These are phyloP conservation scores for Cryptotis parvus DNA, from an alignment of 2,113 vertebrate genomes.

Conservation along the genomic window DNA sequence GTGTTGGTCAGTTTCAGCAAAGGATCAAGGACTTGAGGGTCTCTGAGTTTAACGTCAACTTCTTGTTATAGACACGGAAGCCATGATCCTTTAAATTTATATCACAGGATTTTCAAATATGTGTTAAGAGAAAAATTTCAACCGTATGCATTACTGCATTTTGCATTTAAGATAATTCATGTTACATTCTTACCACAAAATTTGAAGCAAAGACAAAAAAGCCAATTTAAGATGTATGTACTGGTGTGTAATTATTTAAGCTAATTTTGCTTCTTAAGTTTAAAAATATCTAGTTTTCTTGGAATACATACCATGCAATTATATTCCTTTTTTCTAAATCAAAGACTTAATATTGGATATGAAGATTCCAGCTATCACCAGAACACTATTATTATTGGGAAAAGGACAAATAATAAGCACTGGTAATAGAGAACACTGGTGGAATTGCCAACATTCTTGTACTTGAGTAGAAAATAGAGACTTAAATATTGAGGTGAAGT, in stretches of 20 bases:
- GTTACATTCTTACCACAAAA: conserved; percentile 32
- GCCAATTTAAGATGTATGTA: conserved; percentile 40
- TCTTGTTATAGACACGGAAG: conserved; percentile 64
- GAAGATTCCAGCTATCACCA: conserved; percentile 14
- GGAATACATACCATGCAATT: conserved; percentile 70
- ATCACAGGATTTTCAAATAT: neutral
- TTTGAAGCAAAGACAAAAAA: conserved; percentile 54
- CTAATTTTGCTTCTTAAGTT: conserved; percentile 74
- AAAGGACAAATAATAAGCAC: conserved; percentile 64
- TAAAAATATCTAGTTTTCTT: conserved; percentile 81
- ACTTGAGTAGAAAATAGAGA: conserved; percentile 16
- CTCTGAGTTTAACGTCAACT: neutral
- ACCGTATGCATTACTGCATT: neutral
- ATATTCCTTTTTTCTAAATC: conserved; percentile 47
- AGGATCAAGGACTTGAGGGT: conserved; percentile 46
- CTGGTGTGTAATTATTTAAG: conserved; percentile 76
- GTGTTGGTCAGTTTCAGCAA: conserved; percentile 78
- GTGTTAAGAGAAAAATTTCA: neutral
- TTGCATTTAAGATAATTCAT: neutral
- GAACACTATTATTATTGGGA: conserved; percentile 59
- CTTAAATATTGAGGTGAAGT: conserved; percentile 42
- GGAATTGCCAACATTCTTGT: conserved; percentile 14
- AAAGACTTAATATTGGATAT: conserved; percentile 45
- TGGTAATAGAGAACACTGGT: neutral
- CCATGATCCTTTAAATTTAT: neutral